phyloP scores from a whole-genome alignment of 2,113 vertebrate species.

The Perccottus glenii region DNA sequence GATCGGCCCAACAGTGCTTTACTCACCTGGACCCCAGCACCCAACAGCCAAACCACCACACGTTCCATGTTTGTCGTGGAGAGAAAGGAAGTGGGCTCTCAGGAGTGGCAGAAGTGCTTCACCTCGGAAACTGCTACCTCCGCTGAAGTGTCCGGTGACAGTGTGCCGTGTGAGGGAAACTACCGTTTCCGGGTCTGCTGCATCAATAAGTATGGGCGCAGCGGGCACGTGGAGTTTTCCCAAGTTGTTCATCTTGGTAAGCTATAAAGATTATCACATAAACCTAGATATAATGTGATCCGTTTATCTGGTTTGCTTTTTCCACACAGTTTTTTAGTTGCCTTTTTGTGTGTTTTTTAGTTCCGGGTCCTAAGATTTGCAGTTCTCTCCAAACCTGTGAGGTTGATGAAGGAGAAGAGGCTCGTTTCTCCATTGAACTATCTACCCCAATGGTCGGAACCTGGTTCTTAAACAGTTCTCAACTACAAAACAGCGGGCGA shows the following conservation, averaged over 20 bases:
- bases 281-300: not conserved
- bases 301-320: too few relatives aligned
- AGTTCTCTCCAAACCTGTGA: conserved; percentile 69
- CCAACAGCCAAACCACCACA: conserved; percentile 73
- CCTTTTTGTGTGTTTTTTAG: conserved; percentile 58
- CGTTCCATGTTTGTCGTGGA: conserved; percentile 87
- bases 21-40: conserved; percentile 84
- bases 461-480: conserved; percentile 86
- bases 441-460: conserved; percentile 80
- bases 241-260: conserved; percentile 87
- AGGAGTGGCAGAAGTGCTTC: conserved; percentile 89
- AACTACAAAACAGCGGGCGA: conserved; percentile 71
- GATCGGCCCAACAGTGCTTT: conserved; percentile 81
- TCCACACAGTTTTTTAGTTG: not conserved
- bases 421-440: conserved; percentile 83
- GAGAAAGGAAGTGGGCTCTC: conserved; percentile 82
- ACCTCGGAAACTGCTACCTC: conserved; percentile 81
- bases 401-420: conserved; percentile 81
- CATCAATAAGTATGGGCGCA: conserved; percentile 87
- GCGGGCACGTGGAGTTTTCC: conserved; percentile 86
- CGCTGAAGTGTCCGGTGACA: conserved; percentile 82
- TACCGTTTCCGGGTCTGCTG: conserved; percentile 89
- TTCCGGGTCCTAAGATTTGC: conserved; percentile 83
- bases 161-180: conserved; percentile 82
- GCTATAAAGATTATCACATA: conserved; percentile 8